Base-by-base conservation (phyloP, 2,888 invertebrate species). In the Meandrusa payeni region DNA sequence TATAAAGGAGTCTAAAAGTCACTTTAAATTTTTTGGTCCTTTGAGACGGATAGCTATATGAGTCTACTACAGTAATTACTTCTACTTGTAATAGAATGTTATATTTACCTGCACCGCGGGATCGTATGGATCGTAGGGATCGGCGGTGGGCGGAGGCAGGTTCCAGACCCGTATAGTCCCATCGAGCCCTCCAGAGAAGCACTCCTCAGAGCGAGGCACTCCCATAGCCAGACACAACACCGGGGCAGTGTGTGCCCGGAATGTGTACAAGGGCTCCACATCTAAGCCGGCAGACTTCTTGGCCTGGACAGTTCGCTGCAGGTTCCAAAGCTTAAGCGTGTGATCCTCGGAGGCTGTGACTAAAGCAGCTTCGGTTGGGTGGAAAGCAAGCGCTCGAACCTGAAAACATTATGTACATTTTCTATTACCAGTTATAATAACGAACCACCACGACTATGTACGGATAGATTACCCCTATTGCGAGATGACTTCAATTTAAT, bases 261-360 rank as follows among this genome's bases (percentile, higher is more conserved):
- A 99, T 56, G 99, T 99, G 83, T 99, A 99, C 47, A 99, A 90
- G 38, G 99, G 99, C 88, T 99, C 99, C 51, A 99, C 97, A 80
- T 99, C 99, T 54, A 98, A 89, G 40, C 97, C 97, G 56, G 97
- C 95, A 10, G 96, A 95, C 91, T 98, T 98, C 90, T 98, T 98
- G 48, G 97, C 97, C 58, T 97, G 97, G 59, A 97, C 97, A 40
- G 98, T 98, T 89, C 98, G 98, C 78, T 98, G 98, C 57, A 99
- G 90, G 90, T 99, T 99, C 99, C 99, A 99, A 71, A 99, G 89
- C 87, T 99, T 99, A 27, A 99, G 90, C 34, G 99, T 99, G 80
- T 98, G 97, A 89, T 99, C 99, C 81, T 99, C 99, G 44, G 97
- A 97, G 23, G 98, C 99, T 15, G 99, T 99, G 67, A 99, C 96